These are phyloP conservation scores for Drosophila hamatofila DNA, from an alignment of 2,888 invertebrate genomes.

Conservation along the genomic window DNA sequence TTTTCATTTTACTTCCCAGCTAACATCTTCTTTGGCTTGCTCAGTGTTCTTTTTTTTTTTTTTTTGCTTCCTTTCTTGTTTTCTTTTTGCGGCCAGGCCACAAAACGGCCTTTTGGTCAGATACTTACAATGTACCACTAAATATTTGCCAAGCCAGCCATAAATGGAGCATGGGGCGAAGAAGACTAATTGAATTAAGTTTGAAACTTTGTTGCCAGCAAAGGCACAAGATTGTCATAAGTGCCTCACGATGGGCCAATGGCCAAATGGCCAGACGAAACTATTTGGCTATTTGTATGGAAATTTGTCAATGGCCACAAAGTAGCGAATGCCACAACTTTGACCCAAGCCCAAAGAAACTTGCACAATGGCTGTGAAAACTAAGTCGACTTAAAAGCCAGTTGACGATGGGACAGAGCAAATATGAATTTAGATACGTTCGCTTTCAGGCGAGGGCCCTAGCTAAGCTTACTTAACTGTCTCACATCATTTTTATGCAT, in stretches of 20 bases:
- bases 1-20: not conserved
- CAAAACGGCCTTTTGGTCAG: constrained; percentile 44
- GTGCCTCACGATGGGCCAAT: not conserved
- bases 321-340: not conserved
- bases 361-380: not conserved
- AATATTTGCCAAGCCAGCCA: constrained; percentile 53
- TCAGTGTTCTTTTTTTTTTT: not conserved
- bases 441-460: not conserved
- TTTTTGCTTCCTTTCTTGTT: not conserved
- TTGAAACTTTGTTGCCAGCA: constrained; percentile 52
- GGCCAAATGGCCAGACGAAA: not conserved
- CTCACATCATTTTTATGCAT: not conserved
- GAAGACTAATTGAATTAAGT: constrained; percentile 71
- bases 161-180: constrained; percentile 19
- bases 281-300: constrained; percentile 12
- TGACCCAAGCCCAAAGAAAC: not conserved
- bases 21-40: not conserved
- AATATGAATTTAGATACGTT: not conserved
- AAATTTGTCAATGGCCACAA: constrained; percentile 11
- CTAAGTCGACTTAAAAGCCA: constrained; percentile 1
- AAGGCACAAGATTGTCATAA: constrained; percentile 12
- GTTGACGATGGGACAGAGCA: not conserved
- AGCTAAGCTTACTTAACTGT: not conserved
- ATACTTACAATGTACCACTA: constrained; percentile 49
- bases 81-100: constrained; percentile 19